A percentile compares a stretch with the other conserved stretches of the same genome.
Evolutionary conservation across 2,888 invertebrate species (phyloP).

Genomic region (Drosophila siamana): DNA sequence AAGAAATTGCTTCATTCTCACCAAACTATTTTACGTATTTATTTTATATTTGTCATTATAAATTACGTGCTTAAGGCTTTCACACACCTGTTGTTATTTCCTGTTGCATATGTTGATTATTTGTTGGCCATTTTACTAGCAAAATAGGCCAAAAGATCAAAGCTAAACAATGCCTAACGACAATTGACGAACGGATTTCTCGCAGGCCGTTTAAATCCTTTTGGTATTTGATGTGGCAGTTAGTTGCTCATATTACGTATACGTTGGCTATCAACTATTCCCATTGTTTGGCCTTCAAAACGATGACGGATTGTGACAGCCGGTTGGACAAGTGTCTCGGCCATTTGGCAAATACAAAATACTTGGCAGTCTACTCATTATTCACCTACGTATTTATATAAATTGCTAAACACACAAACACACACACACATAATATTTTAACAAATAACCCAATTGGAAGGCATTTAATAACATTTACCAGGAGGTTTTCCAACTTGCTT

Average conservation of each 20-base stretch:
- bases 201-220: not conserved
- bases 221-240: not conserved
- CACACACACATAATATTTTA: constrained; percentile 31
- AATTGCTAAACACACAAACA: constrained; percentile 47
- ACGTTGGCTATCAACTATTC: constrained; percentile 33
- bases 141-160: not conserved
- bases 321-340: constrained; percentile 66
- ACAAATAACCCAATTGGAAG: constrained; percentile 29
- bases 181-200: not conserved
- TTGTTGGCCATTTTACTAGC: not conserved
- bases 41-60: not conserved
- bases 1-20: not conserved
- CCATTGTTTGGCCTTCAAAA: constrained; percentile 70
- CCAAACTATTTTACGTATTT: not conserved
- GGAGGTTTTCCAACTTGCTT: constrained; percentile 13
- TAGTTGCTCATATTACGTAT: constrained; percentile 38
- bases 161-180: not conserved
- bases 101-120: not conserved
- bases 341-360: constrained; percentile 10
- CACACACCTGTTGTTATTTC: not conserved
- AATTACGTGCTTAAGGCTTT: not conserved
- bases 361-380: constrained; percentile 46
- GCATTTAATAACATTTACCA: constrained; percentile 35
- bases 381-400: constrained; percentile 50
- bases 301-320: constrained; percentile 72